phyloP scores from a whole-genome alignment of 2,113 vertebrate species.

The Notechis scutatus region DNA sequence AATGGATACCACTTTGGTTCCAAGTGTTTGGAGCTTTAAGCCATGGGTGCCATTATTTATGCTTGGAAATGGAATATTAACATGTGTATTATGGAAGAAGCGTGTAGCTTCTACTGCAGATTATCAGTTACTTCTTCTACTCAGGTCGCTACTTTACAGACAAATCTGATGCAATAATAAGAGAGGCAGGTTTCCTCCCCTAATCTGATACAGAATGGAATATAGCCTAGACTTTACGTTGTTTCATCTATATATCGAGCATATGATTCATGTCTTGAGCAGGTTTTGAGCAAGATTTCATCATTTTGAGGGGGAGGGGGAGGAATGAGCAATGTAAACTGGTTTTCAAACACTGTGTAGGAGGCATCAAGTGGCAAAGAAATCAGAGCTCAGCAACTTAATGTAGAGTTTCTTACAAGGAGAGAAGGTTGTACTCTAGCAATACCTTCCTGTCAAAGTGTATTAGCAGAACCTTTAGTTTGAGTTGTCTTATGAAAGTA shows the following conservation, averaged over 20 bases:
- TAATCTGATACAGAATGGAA: neutral
- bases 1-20: neutral
- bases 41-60: neutral
- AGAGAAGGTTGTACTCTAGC: neutral
- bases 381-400: neutral
- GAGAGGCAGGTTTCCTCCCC: neutral
- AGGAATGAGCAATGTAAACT: neutral
- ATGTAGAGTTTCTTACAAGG: neutral
- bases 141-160: neutral
- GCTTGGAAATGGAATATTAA: neutral
- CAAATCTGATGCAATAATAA: neutral
- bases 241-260: neutral
- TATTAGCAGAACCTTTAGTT: neutral
- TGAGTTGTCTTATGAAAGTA: neutral
- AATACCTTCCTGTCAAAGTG: neutral
- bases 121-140: neutral
- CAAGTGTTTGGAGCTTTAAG: neutral
- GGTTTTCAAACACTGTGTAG: neutral
- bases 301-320: neutral
- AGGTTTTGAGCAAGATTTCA: neutral
- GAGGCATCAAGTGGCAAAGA: neutral
- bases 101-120: neutral
- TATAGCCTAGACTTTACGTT: neutral
- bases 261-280: neutral
- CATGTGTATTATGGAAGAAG: neutral